Base-by-base conservation (phyloP, 2,113 vertebrate genomes). In the Cynocephalus volans region DNA sequence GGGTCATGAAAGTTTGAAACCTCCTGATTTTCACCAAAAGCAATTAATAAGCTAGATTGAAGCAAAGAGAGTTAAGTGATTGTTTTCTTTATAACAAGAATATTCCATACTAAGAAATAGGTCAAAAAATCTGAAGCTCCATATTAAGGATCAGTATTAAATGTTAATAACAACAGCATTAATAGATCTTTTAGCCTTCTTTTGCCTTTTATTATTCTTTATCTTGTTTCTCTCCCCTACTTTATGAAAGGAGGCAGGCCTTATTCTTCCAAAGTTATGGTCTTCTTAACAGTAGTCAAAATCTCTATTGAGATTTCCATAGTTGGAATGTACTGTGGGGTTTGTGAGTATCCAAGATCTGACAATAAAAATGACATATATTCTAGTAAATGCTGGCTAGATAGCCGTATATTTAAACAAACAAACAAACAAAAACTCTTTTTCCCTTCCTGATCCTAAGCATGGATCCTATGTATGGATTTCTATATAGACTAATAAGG, bases 301-400 rank as follows among this genome's bases (percentile, higher is more conserved):
- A 82, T 84, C 12, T 54, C 50, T 56, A 15, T 41, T 56, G 28
- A 56, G 58, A 65, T 89, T 72, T 54, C 8, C 67, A 19, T 56
- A 41, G 72, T 82, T 73, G 85, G 33, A 79, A 45, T 8, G 2
- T 18, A 67, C 36, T 62, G 19, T 93, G 52, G 18, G 48, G 67
- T 95, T 88, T 93, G 45, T 70, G 65, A 64, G 11, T 58, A 92
- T 76, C 23, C 2, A 3, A 82, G 17, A 60, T 76, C 33, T 69
- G 19, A 64, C 33, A 84, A 62, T 88, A 95, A 81, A 93, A 88
- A 86, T 95, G 58, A 36, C 24, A 64, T 79, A 73, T 60, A 62
- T 24, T 14, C 58, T 54, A 83, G 12, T 62, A 77, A 70, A 72
- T 56, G 4, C 64, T 95, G 56, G 50, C 54, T 60, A 31, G 69